phyloP scores from a whole-genome alignment of 2,113 vertebrate species.

The Chionis minor region DNA sequence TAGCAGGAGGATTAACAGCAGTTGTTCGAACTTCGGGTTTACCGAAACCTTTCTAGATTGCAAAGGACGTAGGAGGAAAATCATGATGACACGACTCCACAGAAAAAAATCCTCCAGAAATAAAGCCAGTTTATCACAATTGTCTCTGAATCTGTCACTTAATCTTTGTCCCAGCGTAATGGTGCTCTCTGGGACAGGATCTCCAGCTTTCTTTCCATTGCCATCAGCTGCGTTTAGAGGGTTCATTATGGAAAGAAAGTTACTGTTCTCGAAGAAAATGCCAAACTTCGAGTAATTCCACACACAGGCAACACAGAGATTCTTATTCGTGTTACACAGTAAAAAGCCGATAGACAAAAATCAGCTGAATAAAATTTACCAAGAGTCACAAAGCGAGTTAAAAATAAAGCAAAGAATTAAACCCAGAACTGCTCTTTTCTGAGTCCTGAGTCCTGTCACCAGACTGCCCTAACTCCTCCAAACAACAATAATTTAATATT shows the following conservation, averaged over 20 bases:
- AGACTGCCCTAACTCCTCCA: not conserved
- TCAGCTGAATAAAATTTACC: not conserved
- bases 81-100: not conserved
- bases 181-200: not conserved
- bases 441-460: not conserved
- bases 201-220: not conserved
- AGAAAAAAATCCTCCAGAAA: not conserved
- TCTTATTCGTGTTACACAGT: not conserved
- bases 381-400: not conserved
- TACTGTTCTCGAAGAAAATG: not conserved
- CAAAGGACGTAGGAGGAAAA: not conserved
- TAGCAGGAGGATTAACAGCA: not conserved
- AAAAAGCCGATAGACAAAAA: not conserved
- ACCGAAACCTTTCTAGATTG: not conserved
- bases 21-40: not conserved
- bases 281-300: not conserved
- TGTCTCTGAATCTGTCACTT: not conserved
- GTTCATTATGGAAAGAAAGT: not conserved
- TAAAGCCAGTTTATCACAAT: not conserved
- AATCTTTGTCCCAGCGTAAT: not conserved
- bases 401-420: not conserved
- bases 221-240: not conserved
- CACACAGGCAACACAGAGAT: fast-evolving
- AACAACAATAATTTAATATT: conserved; percentile 1
- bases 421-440: not conserved